Evolutionary conservation across 1,140 invertebrate species (phyloP).

Genomic region (Cydia splendana): DNA sequence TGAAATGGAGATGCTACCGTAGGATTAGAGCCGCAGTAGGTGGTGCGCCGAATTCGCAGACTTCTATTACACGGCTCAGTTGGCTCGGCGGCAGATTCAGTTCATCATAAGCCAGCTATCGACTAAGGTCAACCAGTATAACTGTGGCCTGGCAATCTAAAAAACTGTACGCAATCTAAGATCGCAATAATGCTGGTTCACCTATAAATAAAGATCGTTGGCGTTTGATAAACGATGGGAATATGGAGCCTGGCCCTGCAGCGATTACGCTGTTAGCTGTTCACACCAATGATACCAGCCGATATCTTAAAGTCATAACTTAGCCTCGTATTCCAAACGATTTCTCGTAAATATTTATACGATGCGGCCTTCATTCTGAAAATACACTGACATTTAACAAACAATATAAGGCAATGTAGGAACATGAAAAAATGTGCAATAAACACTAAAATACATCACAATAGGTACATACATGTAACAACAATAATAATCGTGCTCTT

Average conservation of each 20-base stretch:
- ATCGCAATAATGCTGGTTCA: background rate
- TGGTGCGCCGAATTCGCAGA: slow-evolving; percentile 49
- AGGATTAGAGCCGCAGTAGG: slow-evolving; percentile 16
- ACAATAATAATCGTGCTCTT: slow-evolving; percentile 73
- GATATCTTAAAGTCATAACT: slow-evolving; percentile 2
- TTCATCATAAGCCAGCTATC: background rate
- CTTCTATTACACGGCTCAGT: slow-evolving; percentile 73
- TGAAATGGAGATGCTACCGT: slow-evolving; percentile 51
- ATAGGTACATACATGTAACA: slow-evolving; percentile 49
- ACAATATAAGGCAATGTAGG: slow-evolving; percentile 36
- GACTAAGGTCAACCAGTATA: background rate
- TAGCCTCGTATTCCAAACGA: background rate
- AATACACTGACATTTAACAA: slow-evolving; percentile 32
- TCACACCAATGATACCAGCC: slow-evolving; percentile 19
- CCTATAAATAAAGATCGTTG: background rate
- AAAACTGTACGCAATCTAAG: background rate
- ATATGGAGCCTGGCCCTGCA: slow-evolving; percentile 1
- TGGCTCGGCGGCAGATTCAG: slow-evolving; percentile 63
- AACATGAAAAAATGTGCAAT: slow-evolving; percentile 61
- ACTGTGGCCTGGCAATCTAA: background rate
- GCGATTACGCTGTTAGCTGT: slow-evolving; percentile 14
- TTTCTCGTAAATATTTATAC: slow-evolving; percentile 5
- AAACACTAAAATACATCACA: slow-evolving; percentile 64
- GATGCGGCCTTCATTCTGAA: slow-evolving; percentile 11
- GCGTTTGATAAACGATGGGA: background rate